These are phyloP conservation scores for Tachystola acroxantha DNA, from an alignment of 2,888 invertebrate genomes.

Conservation along the genomic window DNA sequence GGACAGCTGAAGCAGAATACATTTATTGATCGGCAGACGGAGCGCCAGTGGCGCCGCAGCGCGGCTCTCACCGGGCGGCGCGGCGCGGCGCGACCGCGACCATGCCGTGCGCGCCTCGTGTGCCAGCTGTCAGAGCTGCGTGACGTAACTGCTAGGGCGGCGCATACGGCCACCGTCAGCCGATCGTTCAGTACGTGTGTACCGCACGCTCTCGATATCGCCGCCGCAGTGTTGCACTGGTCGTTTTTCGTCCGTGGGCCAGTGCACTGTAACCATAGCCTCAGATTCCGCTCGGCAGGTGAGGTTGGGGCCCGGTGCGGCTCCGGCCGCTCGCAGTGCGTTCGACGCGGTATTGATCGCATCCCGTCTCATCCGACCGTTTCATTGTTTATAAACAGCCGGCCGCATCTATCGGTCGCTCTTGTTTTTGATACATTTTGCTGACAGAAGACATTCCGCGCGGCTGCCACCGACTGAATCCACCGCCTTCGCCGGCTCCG, in stretches of 20 bases:
- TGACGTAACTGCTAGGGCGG: slow-evolving; percentile 59
- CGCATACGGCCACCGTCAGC: slow-evolving; percentile 57
- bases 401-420: slow-evolving; percentile 55
- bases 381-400: slow-evolving; percentile 76
- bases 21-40: slow-evolving; percentile 2
- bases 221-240: slow-evolving; percentile 29
- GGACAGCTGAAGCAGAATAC: not conserved
- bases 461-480: slow-evolving; percentile 49
- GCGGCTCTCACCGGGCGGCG: slow-evolving; percentile 1
- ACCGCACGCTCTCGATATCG: slow-evolving; percentile 21
- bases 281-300: slow-evolving; percentile 48
- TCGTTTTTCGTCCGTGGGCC: slow-evolving; percentile 36
- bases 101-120: slow-evolving; percentile 28
- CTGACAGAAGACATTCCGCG: slow-evolving; percentile 33
- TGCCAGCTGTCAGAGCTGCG: slow-evolving; percentile 40
- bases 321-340: slow-evolving; percentile 42
- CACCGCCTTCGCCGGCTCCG: slow-evolving; percentile 36
- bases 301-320: slow-evolving; percentile 51
- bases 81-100: slow-evolving; percentile 33
- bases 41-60: not conserved
- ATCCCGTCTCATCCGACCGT: slow-evolving; percentile 43
- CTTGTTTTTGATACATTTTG: slow-evolving; percentile 57
- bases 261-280: slow-evolving; percentile 34
- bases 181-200: slow-evolving; percentile 46
- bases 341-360: slow-evolving; percentile 56